Evolutionary conservation across 2,113 vertebrate species (phyloP), one percentile per base, ranked within the genome.

Genomic region (Paramormyrops kingsleyae): DNA sequence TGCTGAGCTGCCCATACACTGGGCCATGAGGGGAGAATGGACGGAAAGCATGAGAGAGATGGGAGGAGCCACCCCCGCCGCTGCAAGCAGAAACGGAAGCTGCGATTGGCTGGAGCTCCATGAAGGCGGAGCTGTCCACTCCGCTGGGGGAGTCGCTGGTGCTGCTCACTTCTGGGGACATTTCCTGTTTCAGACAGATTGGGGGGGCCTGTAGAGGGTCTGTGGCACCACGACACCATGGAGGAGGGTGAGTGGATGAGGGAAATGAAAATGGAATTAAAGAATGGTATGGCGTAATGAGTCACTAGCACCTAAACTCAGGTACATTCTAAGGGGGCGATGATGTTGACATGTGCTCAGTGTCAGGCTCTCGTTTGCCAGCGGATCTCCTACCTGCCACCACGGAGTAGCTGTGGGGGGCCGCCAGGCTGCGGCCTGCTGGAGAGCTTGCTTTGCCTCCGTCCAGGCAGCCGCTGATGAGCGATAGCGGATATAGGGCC

Each of bases 151-250:
- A 97, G 93, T 97, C 95, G 94, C 96, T 97, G 31, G 96, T 95
- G 93, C 96, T 97, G 93, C 96, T 96, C 92, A 96, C 95, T 91
- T 97, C 97, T 4, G 96, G 96, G 94, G 95, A 96, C 94, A 96
- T 95, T 96, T 98, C 97, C 96, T 98, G 97, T 95, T 98, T 98
- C 93, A 98, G 95, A 94, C 96, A 97, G 92, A 95, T 95, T 92
- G 95, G 95, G 93, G 96, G 95, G 93, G 95, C 88, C 93, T 96
- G 96, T 92, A 95, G 94, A 90, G 95, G 93, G 89, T 96, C 95
- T 97, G 95, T 94, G 93, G 95, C 39, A 93, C 91, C 1, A 70
- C 74, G 46, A n/a, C 46, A 89, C 80, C 83, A 84, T 89, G 88
- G 88, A 89, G 49, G 77, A 42, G 89, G 80, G 39, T 62, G 24